Percentiles rank a stretch among this genome's conserved stretches.
Evolutionary conservation across 1,140 invertebrate species (phyloP).

Genomic region (Drosophila serrata): DNA sequence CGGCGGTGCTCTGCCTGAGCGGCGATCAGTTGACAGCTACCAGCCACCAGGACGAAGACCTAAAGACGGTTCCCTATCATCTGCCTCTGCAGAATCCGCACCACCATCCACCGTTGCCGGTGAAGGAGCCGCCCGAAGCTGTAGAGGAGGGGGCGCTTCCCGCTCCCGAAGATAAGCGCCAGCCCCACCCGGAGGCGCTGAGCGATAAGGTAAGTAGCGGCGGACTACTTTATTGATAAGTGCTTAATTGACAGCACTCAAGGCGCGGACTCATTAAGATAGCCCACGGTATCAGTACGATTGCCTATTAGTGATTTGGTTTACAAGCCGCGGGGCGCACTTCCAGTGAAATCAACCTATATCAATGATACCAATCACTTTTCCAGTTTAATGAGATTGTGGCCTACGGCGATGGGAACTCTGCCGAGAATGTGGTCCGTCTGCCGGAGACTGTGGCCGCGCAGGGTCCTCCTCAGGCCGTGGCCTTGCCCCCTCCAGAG

Average conservation of each 20-base stretch:
- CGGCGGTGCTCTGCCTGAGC: slow-evolving; percentile 68
- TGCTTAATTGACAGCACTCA: background rate
- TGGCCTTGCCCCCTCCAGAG: slow-evolving; percentile 17
- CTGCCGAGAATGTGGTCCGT: slow-evolving; percentile 58
- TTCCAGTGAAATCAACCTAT: background rate
- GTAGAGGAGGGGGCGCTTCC: slow-evolving; percentile 19
- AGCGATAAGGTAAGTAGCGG: slow-evolving; percentile 58
- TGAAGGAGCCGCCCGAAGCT: slow-evolving; percentile 18
- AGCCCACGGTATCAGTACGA: slow-evolving; percentile 9
- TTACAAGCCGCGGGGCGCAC: slow-evolving; percentile 8
- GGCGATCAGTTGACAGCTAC: slow-evolving; percentile 61
- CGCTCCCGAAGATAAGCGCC: slow-evolving; percentile 21
- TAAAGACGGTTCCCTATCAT: slow-evolving; percentile 52
- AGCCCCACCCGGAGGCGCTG: slow-evolving; percentile 4
- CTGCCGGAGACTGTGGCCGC: slow-evolving; percentile 52
- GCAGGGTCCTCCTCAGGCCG: slow-evolving; percentile 13
- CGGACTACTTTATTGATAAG: slow-evolving; percentile 21
- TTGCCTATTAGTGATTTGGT: slow-evolving; percentile 25
- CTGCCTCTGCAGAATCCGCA: slow-evolving; percentile 49
- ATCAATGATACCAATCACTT: slow-evolving; percentile 15
- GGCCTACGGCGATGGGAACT: slow-evolving; percentile 54
- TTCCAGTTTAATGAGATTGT: slow-evolving; percentile 41
- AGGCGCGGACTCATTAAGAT: slow-evolving; percentile 14
- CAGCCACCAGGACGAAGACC: slow-evolving; percentile 34
- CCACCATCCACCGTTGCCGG: slow-evolving; percentile 47